Base-by-base conservation (phyloP, 2,888 invertebrate species). In the Bruchidius siliquastri region DNA sequence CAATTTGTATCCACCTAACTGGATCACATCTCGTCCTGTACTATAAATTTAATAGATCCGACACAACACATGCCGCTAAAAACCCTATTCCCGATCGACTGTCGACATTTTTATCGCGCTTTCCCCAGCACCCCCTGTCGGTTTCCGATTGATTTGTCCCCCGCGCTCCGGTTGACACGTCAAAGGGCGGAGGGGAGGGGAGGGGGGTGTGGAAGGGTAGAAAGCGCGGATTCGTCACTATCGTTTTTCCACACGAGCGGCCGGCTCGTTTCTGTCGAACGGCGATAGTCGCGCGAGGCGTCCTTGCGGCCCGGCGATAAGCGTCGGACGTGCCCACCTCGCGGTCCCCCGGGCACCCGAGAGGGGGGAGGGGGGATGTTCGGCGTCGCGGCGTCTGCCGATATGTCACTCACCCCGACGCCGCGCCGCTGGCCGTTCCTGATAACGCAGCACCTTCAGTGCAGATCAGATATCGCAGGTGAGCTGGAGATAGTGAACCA, bases 161-260 rank as follows among this genome's bases (percentile, higher is more conserved):
- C 49, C 49, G 49, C 49, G 69, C 69, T 26, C n/a, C 71, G 71
- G 66, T 32, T 32, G 18, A n/a, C 32, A 66, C 8, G 66, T 71
- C 71, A 3, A 69, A 6, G 67, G 68, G 32, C 21, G 71, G 49
- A 13, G 6, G 49, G 22, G 20, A 3, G 49, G 67, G 20, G 66
- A 71, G 68, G 13, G 26, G 32, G 71, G 67, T 0, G 20, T 22
- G 30, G 71, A 69, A 49, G 67, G 2, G 20, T 22, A 21, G 71
- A 69, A 13, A 49, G 49, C 49, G 49, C 49, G 49, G 49, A 49
- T 75, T 71, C 74, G 76, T 77, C 84, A 85, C 88, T 89, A 89
- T 89, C 89, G 87, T 89, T 89, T 89, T 89, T 89, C 88, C 88
- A 88, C 89, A 89, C 88, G 88, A 86, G 84, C 87, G 87, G 85